Conservation (phyloP, 2,888 invertebrate species). For the Tortrix viridana region DNA sequence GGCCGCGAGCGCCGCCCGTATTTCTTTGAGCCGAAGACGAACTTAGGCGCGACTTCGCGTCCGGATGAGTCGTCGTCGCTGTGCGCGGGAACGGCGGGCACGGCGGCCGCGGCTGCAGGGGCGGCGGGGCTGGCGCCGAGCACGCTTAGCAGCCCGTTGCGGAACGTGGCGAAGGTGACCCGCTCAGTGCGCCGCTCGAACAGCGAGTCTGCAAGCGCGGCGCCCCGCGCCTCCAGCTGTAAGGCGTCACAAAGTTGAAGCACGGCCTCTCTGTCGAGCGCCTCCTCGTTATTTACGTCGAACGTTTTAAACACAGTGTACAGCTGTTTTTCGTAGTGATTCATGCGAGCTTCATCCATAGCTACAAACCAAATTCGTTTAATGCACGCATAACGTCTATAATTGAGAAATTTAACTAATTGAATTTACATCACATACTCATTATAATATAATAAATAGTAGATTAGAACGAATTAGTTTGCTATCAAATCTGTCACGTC, state of each 20-base stretch:
- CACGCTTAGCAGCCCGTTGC: conserved; percentile 89
- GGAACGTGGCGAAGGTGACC: conserved; percentile 89
- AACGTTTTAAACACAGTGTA: conserved; percentile 92
- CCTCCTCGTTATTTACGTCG: conserved; percentile 87
- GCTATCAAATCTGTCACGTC: conserved; percentile 32
- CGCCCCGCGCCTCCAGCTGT: conserved; percentile 89
- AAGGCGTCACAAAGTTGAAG: conserved; percentile 89
- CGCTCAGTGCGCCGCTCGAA: conserved; percentile 78
- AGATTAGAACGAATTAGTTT: conserved; percentile 21
- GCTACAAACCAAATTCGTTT: conserved; percentile 39
- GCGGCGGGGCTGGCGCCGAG: conserved; percentile 78
- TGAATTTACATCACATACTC: conserved; percentile 33
- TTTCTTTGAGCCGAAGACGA: conserved; percentile 89
- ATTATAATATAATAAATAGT: conserved; percentile 30
- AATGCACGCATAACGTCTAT: conserved; percentile 19
- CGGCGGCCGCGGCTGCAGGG: conserved; percentile 45
- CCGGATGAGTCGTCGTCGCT: conserved; percentile 85
- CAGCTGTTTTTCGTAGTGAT: conserved; percentile 93
- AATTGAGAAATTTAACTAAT: conserved; percentile 15
- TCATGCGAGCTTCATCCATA: conserved; percentile 78
- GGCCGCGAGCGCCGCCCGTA: conserved; percentile 90
- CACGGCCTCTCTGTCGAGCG: conserved; percentile 87
- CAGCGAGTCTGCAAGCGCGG: conserved; percentile 85
- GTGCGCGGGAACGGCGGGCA: conserved; percentile 47
- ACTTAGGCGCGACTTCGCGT: conserved; percentile 89